Evolutionary conservation across 2,888 invertebrate genomes (phyloP).

Genomic region (Sceliomorpha sp.): DNA sequence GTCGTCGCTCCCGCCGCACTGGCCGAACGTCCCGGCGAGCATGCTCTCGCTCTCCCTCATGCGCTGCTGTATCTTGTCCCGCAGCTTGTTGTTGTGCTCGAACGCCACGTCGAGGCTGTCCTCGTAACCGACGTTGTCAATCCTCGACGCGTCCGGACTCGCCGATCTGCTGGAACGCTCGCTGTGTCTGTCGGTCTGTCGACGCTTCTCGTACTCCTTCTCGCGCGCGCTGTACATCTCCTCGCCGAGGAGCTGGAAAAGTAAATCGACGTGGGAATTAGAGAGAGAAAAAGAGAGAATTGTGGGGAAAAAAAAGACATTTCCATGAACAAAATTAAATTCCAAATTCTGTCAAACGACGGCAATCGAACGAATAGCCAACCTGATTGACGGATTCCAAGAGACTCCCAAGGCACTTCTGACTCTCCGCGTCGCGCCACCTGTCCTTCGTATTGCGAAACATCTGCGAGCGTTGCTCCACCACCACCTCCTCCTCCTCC

Average conservation of each 20-base stretch:
- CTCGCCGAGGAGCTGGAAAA: constrained; percentile 73
- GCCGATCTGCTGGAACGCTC: constrained; percentile 70
- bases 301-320: too few species aligned
- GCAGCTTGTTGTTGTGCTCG: constrained; percentile 77
- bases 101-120: constrained; percentile 78
- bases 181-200: constrained; percentile 51
- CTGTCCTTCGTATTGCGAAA: constrained; percentile 67
- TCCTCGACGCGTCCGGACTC: constrained; percentile 68
- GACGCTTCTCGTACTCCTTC: constrained; percentile 65
- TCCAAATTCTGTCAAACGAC: too few species aligned
- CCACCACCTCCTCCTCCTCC: too few species aligned
- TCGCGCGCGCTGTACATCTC: constrained; percentile 73
- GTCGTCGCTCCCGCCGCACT: too few species aligned
- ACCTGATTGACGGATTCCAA: constrained; percentile 79
- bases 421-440: constrained; percentile 77
- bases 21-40: constrained; percentile 72
- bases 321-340: too few species aligned
- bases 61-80: constrained; percentile 77
- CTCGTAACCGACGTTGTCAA: constrained; percentile 74
- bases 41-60: constrained; percentile 77
- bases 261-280: too few species aligned
- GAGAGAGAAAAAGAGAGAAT: too few species aligned
- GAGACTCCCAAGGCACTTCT: constrained; percentile 76
- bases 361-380: neutral
- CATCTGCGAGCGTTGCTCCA: too few species aligned